Base-by-base conservation (phyloP, 35 echinoderm and acorn worm species). In the Ophioderma brevispina region DNA sequence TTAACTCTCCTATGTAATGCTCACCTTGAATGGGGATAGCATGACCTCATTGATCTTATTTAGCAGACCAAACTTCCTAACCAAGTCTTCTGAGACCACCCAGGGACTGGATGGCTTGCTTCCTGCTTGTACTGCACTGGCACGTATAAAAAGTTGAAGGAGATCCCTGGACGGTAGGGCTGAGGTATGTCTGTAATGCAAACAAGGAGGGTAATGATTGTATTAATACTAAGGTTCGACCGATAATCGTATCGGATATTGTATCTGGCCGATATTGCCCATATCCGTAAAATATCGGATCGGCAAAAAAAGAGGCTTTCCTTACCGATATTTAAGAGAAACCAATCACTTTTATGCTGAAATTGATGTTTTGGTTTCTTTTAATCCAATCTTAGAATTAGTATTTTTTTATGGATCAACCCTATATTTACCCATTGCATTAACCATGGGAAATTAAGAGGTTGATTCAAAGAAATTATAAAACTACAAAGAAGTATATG, bases 11-110 rank as follows among this genome's bases (percentile, higher is more conserved):
- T 46, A 46, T 8, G 41, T 46, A 8, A 46, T 46, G 5, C 41
- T 56, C 37, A 91, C 82, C 82, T 85, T 85, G 82, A 64, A 85
- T 35, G 82, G 82, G 1, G 46, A 63, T n/a, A 85, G 85, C 86
- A 89, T 81, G 18, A 81, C 52, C 36, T 96, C 94, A 23, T 88
- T 81, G 13, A 92, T 76, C 77, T 90, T 88, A 43, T 85, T 93
- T 3, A 39, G 33, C 37, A 99, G 85, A 21, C 34, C 78, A 59
- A 86, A 78, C 39, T 89, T 88, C 36, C 79, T 93, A 64, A 95
- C 94, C 35, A 95, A 79, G 17, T 93, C 93, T 28, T 92, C 87
- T 0, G 83, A 84, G 0, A 99, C 97, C 3, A 99, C 85, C 97
- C 97, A 99, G 0, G 94, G 86, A 38, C 90, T 93, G 35, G 77